Evolutionary conservation across 2,888 invertebrate species (phyloP), one percentile per base, ranked within the genome.

Genomic region (Oscheius sp.): DNA sequence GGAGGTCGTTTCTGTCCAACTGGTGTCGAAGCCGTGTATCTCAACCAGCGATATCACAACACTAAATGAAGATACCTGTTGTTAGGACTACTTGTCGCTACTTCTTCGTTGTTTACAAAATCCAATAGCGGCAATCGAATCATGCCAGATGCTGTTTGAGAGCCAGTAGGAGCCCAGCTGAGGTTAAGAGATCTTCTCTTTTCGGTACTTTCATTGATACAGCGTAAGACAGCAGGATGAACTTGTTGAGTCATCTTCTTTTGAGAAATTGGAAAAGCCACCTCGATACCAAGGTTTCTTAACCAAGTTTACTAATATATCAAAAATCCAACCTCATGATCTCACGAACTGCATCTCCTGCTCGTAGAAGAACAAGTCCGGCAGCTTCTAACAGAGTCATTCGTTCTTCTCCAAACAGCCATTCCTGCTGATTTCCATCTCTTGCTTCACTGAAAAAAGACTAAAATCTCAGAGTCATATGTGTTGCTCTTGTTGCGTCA

Each of bases 341-440:
- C 13, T 73, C 59, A 51, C 60, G 37, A 2, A 76, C 59, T 7
- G 7, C 63, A 9, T 73, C 55, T 37, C 35, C 47, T 0, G 83
- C 82, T 50, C 83, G 50, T 11, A 62, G 57, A 33, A 77, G 79
- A 33, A 82, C 58, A 10, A 62, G 10, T 10, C 32, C 55, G 0
- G 79, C 81, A 5, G 84, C 84, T 70, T 79, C 81, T 0, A 47
- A 32, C 5, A 84, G 37, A 13, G 50, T 48, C 73, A 79, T 75
- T 42, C 79, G 70, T 2, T 74, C 76, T 47, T 80, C 81, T 42
- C 84, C 84, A 42, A 78, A 82, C n/a, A 84, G 50, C 84, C 84
- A 84, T 74, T 84, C 84, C 9, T 79, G 76, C 29, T n/a, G 35
- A 60, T 60, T 76, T 58, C 79, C 79, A 62, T 81, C 78, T 51